phyloP scores from a whole-genome alignment of 2,113 vertebrate species.

The Amazona vittata region DNA sequence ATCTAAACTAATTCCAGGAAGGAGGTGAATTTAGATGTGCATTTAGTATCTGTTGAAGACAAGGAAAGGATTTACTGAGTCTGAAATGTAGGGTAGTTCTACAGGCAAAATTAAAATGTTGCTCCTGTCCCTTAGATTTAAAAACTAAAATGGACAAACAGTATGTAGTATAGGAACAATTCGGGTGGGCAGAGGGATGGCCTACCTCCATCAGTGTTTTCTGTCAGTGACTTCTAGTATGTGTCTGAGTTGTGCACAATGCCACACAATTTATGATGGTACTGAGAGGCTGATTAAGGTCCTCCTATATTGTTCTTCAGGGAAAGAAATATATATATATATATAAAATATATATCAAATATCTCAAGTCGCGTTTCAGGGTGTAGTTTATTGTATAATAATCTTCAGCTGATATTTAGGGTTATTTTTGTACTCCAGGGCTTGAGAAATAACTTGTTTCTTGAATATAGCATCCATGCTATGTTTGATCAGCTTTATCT shows the following conservation, averaged over 20 bases:
- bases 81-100: background rate
- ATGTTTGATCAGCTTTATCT: background rate
- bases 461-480: background rate
- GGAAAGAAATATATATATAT: background rate
- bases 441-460: background rate
- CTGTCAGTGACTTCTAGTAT: background rate
- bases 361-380: background rate
- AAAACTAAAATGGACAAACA: background rate
- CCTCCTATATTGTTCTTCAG: background rate
- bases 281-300: background rate
- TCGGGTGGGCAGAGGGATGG: background rate
- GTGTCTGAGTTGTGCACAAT: background rate
- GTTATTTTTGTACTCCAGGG: background rate
- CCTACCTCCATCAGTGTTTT: background rate
- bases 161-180: background rate
- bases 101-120: background rate
- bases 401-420: background rate
- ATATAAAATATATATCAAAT: background rate
- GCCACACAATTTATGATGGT: background rate
- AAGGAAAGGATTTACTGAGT: background rate
- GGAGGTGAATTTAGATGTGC: background rate
- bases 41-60: background rate
- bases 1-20: constrained; percentile 13
- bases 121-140: background rate
- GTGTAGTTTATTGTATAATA: background rate